These are phyloP conservation scores for Lampropteryx suffumata DNA, from an alignment of 2,888 invertebrate species.

Conservation along the genomic window DNA sequence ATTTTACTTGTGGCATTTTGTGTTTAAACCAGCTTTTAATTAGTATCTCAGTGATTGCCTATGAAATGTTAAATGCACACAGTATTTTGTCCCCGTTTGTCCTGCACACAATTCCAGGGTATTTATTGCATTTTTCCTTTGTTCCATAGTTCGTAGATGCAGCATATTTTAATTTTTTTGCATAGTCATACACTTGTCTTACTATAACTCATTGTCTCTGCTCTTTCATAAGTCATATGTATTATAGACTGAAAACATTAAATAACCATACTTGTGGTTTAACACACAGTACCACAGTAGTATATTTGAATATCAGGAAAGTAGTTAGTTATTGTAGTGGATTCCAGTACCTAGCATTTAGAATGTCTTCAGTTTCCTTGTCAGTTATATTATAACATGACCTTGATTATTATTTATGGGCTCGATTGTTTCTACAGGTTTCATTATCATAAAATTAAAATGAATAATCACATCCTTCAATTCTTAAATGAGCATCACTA, in stretches of 20 bases:
- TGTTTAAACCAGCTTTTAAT: conserved; percentile 1
- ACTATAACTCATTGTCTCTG: conserved; percentile 7
- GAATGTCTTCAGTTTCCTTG: not conserved
- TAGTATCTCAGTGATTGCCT: conserved; percentile 52
- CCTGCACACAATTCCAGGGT: conserved; percentile 52
- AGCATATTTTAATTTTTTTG: conserved; percentile 26
- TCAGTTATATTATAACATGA: conserved; percentile 6
- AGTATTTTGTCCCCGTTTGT: conserved; percentile 53
- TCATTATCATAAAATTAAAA: too few species aligned
- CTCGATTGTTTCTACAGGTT: not conserved
- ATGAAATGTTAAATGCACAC: conserved; percentile 56
- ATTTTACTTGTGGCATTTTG: not conserved
- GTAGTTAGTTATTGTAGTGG: conserved; percentile 3
- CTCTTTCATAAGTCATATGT: too few species aligned
- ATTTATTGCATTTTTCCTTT: conserved; percentile 54
- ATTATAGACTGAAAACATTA: conserved; percentile 1
- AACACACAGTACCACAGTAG: too few species aligned
- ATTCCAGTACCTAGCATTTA: not conserved
- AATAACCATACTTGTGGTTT: conserved; percentile 1
- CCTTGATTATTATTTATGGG: conserved; percentile 12
- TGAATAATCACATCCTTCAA: conserved; percentile 1
- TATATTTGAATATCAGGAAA: not conserved
- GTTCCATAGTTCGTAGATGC: conserved; percentile 58
- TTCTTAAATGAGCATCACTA: not conserved
- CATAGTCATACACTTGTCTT: conserved; percentile 29